These are phyloP conservation scores for Lapara coniferarum DNA, from an alignment of 2,888 invertebrate genomes.

Conservation along the genomic window DNA sequence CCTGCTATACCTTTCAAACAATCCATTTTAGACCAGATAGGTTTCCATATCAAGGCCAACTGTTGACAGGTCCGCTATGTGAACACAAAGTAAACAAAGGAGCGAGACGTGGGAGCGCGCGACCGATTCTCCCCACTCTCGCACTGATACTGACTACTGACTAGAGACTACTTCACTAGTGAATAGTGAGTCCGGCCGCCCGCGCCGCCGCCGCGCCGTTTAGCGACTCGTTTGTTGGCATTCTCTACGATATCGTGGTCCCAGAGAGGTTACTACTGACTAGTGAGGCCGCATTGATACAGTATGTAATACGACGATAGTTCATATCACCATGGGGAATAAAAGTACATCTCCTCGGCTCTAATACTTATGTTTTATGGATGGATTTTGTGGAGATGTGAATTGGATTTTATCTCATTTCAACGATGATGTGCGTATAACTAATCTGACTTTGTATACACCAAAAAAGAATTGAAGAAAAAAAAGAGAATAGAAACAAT, in stretches of 20 bases:
- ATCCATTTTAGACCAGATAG: constrained; percentile 50
- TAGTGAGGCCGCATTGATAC: too few species aligned
- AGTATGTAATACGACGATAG: too few species aligned
- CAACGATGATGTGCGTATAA: too few species aligned
- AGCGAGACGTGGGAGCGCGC: constrained; percentile 29
- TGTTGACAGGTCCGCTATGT: constrained; percentile 11
- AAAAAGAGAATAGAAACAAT: too few species aligned
- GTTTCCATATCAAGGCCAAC: constrained; percentile 9
- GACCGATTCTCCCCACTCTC: constrained; percentile 38
- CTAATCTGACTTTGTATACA: too few species aligned
- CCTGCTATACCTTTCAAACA: constrained; percentile 57
- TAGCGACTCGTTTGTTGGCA: constrained; percentile 17
- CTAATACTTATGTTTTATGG: too few species aligned
- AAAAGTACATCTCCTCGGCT: too few species aligned
- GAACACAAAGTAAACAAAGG: constrained; percentile 44
- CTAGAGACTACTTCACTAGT: constrained; percentile 17
- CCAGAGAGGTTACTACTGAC: not conserved
- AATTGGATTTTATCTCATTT: too few species aligned
- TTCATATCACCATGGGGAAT: too few species aligned
- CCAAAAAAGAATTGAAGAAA: too few species aligned
- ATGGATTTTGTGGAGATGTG: too few species aligned
- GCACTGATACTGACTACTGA: constrained; percentile 29
- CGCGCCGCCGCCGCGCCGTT: not conserved
- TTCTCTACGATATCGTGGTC: constrained; percentile 6
- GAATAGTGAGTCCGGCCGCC: not conserved